These are phyloP conservation scores for Festucalex cinctus DNA, from an alignment of 2,113 vertebrate species.

Conservation along the genomic window DNA sequence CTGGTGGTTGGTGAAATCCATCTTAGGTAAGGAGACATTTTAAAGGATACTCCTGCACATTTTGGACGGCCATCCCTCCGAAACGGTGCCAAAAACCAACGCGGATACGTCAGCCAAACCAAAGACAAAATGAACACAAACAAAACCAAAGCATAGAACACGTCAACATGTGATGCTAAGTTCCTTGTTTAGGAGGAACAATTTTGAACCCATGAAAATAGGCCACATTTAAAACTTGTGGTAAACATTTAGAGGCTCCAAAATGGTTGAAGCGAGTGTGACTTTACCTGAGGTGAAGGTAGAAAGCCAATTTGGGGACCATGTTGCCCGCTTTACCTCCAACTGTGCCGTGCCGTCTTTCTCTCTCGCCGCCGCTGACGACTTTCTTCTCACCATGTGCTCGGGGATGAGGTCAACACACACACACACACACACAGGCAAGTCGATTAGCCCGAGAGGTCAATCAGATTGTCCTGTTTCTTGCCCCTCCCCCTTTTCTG, in stretches of 20 bases:
- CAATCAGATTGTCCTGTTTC: slow-evolving; percentile 44
- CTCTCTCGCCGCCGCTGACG: slow-evolving; percentile 8
- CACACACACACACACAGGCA: slow-evolving; percentile 16
- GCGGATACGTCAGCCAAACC: neutral
- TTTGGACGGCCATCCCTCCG: neutral
- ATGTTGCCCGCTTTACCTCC: slow-evolving; percentile 27
- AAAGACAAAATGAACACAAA: neutral
- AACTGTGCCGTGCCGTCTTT: neutral
- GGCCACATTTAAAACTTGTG: too few species aligned
- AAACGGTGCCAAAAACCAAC: neutral
- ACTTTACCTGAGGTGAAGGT: slow-evolving; percentile 52
- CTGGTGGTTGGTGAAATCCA: neutral
- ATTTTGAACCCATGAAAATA: neutral
- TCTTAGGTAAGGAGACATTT: neutral
- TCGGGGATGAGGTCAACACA: slow-evolving; percentile 13
- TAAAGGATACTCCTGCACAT: neutral
- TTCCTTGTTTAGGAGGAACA: neutral
- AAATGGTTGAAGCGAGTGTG: neutral
- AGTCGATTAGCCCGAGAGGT: slow-evolving; percentile 54
- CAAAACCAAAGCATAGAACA: neutral
- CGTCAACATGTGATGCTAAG: neutral
- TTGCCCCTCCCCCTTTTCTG: slow-evolving; percentile 29
- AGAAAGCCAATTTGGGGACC: slow-evolving; percentile 39
- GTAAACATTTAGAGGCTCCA: neutral
- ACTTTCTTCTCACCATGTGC: slow-evolving; percentile 23